These are phyloP conservation scores for Meloidogyne exigua DNA, from an alignment of 1,140 invertebrate genomes.

Conservation along the genomic window DNA sequence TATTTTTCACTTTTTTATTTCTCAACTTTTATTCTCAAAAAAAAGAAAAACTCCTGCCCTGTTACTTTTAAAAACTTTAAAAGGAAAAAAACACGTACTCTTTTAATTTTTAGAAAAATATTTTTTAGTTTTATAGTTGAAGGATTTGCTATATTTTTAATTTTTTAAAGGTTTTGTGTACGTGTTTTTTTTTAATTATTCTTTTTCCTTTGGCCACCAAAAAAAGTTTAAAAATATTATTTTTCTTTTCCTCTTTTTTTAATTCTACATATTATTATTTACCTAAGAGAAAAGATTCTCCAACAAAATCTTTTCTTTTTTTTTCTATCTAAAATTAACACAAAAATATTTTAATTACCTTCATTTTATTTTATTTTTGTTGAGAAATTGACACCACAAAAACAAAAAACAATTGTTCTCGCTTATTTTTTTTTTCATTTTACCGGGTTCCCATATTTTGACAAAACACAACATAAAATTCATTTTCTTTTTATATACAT, in stretches of 20 bases:
- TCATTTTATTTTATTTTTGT: slow-evolving; percentile 1
- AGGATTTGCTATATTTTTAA: neutral
- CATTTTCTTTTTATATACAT: neutral
- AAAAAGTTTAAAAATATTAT: neutral
- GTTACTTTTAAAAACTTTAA: neutral
- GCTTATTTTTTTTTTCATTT: neutral
- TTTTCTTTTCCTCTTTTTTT: neutral
- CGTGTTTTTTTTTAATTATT: neutral
- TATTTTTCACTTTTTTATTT: neutral
- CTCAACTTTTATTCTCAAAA: neutral
- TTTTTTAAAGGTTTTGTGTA: neutral
- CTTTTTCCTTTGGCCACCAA: neutral
- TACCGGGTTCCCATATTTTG: neutral
- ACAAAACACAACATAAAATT: too few relatives aligned
- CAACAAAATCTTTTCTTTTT: neutral
- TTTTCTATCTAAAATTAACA: neutral
- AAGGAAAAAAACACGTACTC: neutral
- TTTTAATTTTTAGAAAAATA: too few relatives aligned
- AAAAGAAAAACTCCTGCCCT: neutral
- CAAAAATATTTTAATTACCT: neutral
- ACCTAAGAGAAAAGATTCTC: neutral
- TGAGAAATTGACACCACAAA: neutral
- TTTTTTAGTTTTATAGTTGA: too few relatives aligned
- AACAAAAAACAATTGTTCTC: neutral
- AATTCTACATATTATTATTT: neutral